phyloP scores from a whole-genome alignment of 2,113 vertebrate species.

The Zapornia atra region DNA sequence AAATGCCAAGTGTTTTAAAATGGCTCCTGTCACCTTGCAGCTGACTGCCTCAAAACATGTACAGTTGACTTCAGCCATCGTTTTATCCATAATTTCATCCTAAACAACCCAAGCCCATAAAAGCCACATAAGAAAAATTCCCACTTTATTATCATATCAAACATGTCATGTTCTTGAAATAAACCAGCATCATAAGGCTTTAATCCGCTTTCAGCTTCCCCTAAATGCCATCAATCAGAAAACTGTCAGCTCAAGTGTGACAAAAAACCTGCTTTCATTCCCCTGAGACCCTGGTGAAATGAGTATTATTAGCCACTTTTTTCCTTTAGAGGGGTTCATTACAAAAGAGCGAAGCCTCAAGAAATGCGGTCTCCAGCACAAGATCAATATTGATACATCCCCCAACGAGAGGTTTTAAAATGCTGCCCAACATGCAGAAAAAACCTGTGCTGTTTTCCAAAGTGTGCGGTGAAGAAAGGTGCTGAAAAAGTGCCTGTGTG shows the following conservation, averaged over 20 bases:
- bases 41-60: accelerated
- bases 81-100: slow-evolving; percentile 1
- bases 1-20: not conserved
- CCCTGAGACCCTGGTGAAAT: not conserved
- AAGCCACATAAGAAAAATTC: slow-evolving; percentile 25
- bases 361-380: not conserved
- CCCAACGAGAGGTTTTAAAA: not conserved
- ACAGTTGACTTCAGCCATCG: not conserved
- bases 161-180: slow-evolving; percentile 33
- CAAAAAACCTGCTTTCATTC: slow-evolving; percentile 16
- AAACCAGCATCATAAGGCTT: slow-evolving; percentile 16
- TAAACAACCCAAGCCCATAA: slow-evolving; percentile 2
- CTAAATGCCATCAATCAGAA: slow-evolving; percentile 40
- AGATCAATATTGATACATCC: slow-evolving; percentile 17
- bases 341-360: not conserved
- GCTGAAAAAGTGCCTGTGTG: not conserved
- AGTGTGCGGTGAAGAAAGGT: not conserved
- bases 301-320: slow-evolving; percentile 2
- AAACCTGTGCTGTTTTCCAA: not conserved
- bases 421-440: not conserved
- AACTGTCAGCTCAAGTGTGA: slow-evolving; percentile 18
- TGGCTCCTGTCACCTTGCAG: not conserved
- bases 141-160: slow-evolving; percentile 22
- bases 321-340: not conserved
- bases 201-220: slow-evolving; percentile 32